phyloP scores from a whole-genome alignment of 2,113 vertebrate species.

The Chamaetylas fuelleborni region DNA sequence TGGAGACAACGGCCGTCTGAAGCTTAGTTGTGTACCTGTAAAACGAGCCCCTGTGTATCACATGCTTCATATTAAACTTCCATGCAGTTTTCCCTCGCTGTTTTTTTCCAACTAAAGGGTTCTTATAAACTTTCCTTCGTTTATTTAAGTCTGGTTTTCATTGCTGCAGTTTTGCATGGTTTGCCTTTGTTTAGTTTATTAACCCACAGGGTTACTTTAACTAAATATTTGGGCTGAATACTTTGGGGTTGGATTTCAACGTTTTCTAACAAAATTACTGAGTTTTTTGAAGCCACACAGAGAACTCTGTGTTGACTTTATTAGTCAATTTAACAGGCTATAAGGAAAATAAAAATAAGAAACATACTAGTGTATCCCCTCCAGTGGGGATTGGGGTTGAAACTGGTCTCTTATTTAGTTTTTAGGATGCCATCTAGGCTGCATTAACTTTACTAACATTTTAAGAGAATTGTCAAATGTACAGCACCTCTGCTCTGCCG shows the following conservation, averaged over 20 bases:
- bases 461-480: not conserved
- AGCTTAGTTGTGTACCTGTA: conserved; percentile 64
- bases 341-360: conserved; percentile 71
- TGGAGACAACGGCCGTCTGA: not conserved
- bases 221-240: conserved; percentile 91
- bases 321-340: conserved; percentile 81
- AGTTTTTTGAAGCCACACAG: conserved; percentile 83
- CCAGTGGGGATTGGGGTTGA: not conserved
- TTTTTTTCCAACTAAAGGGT: conserved; percentile 77
- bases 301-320: conserved; percentile 81
- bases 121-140: conserved; percentile 96
- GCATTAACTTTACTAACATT: not conserved
- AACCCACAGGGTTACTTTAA: conserved; percentile 96
- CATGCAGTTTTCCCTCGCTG: conserved; percentile 78
- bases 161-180: conserved; percentile 94
- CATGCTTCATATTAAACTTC: conserved; percentile 90
- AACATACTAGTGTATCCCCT: conserved; percentile 61
- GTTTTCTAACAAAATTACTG: conserved; percentile 86
- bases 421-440: conserved; percentile 38
- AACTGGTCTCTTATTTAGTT: not conserved
- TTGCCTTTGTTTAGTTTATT: conserved; percentile 99
- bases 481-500: not conserved
- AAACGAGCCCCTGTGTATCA: conserved; percentile 71
- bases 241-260: conserved; percentile 87
- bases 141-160: conserved; percentile 98